Percentiles rank a stretch among this genome's conserved stretches.
phyloP scores from a whole-genome alignment of 2,888 invertebrate species.

The Clitarchus hookeri region DNA sequence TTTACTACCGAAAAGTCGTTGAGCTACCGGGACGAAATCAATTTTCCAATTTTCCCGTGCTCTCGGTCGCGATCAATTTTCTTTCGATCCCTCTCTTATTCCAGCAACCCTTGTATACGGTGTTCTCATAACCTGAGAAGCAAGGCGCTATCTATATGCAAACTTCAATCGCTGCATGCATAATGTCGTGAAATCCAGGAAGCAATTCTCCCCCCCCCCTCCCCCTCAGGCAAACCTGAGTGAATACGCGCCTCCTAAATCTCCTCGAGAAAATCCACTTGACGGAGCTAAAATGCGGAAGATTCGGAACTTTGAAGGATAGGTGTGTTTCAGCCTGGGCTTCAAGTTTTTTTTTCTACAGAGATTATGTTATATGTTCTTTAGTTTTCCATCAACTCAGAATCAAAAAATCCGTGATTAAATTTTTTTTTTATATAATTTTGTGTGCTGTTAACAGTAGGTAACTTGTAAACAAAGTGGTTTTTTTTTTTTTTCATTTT shows the following conservation, averaged over 20 bases:
- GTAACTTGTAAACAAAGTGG: too few species aligned
- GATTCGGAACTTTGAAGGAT: not conserved
- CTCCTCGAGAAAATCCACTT: not conserved
- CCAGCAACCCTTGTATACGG: not conserved
- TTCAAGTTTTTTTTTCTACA: not conserved
- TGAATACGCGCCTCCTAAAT: not conserved
- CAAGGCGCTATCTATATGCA: not conserved
- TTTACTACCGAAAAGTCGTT: not conserved
- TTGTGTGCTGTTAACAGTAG: too few species aligned
- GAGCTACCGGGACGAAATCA: not conserved
- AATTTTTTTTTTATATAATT: too few species aligned
- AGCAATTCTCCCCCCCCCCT: too few species aligned
- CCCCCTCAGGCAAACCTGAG: not conserved
- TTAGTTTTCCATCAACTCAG: too few species aligned
- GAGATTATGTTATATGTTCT: too few species aligned
- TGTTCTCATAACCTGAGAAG: not conserved
- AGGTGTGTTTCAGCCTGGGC: not conserved
- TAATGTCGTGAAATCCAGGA: constrained; percentile 2
- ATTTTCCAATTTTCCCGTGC: not conserved
- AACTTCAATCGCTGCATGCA: not conserved
- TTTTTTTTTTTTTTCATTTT: too few species aligned
- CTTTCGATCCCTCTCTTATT: not conserved
- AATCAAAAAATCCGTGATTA: too few species aligned
- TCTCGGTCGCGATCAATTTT: not conserved
- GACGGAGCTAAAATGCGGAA: not conserved